Base-by-base conservation (phyloP, 2,888 invertebrate genomes). In the Epsilonema sp. region DNA sequence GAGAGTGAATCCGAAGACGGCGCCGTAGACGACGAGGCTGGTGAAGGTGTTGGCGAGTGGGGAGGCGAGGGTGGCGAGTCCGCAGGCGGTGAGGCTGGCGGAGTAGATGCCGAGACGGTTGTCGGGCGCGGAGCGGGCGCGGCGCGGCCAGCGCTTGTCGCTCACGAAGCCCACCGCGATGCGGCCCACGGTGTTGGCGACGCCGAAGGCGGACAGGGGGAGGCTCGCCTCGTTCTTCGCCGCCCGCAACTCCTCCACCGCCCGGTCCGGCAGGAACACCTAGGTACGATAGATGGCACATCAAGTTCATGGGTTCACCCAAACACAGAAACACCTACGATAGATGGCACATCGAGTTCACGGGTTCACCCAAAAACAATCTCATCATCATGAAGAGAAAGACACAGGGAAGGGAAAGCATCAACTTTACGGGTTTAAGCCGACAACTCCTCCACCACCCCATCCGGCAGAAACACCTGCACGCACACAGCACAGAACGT, bases 401-500 rank as follows among this genome's bases (percentile, higher is more conserved):
- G n/a, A n/a, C n/a, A n/a, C n/a, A n/a, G n/a, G n/a, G n/a, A n/a
- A n/a, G n/a, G n/a, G n/a, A n/a, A n/a, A n/a, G n/a, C n/a, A n/a
- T n/a, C n/a, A n/a, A n/a, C n/a, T n/a, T n/a, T n/a, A n/a, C n/a
- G n/a, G n/a, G n/a, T n/a, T n/a, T n/a, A n/a, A n/a, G n/a, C n/a
- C n/a, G n/a, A n/a, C n/a, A n/a, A n/a, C n/a, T n/a, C n/a, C n/a
- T n/a, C n/a, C n/a, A n/a, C n/a, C n/a, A n/a, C n/a, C n/a, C 48
- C 64, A 86, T 87, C 31, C 90, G 90, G 61, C 89, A 77, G 66
- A 87, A 85, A 72, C 86, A 89, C 51, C 89, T 89, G 62, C n/a
- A n/a, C n/a, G n/a, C n/a, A 90, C 79, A 64, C 85, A 89, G 39
- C 87, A 87, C 63, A 83, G 78, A 66, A 97, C 86, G 69, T 97